phyloP scores from a whole-genome alignment of 1,140 invertebrate species.

The Olivierus martensii region DNA sequence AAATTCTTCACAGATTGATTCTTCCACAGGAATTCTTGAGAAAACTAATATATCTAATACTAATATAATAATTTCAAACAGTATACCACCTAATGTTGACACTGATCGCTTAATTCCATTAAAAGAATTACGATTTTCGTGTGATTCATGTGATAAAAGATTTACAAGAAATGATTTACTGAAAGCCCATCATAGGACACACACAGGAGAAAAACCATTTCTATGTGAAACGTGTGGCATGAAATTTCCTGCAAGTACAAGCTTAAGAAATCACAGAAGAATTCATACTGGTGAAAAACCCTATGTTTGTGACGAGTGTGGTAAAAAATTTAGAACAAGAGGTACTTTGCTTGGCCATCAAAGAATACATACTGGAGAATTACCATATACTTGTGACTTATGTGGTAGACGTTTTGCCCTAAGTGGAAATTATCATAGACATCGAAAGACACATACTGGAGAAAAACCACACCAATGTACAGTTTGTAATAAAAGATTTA shows the following conservation, averaged over 20 bases:
- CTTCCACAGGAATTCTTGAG: too few relatives aligned
- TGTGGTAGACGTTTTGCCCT: conserved; percentile 32
- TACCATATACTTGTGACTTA: conserved; percentile 40
- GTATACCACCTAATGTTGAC: too few relatives aligned
- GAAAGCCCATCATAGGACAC: conserved; percentile 28
- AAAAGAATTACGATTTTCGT: too few relatives aligned
- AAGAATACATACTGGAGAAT: conserved; percentile 40
- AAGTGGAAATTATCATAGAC: conserved; percentile 38
- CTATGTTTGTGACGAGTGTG: conserved; percentile 29
- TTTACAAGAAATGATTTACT: too few relatives aligned
- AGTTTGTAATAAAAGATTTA: conserved; percentile 20
- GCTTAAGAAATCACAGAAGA: conserved; percentile 30
- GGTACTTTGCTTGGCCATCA: conserved; percentile 41
- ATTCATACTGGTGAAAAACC: conserved; percentile 35
- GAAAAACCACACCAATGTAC: conserved; percentile 36
- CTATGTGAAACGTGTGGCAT: conserved; percentile 7
- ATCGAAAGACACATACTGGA: conserved; percentile 34
- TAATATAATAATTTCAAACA: too few relatives aligned
- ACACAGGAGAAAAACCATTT: conserved; percentile 25
- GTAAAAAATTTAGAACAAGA: conserved; percentile 23
- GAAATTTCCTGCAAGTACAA: conserved; percentile 1
- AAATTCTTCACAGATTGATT: too few relatives aligned
- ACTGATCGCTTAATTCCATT: too few relatives aligned
- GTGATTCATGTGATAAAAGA: too few relatives aligned
- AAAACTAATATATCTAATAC: too few relatives aligned